These are phyloP conservation scores for Oophaga pumilio DNA, from an alignment of 2,113 vertebrate species.

Conservation along the genomic window DNA sequence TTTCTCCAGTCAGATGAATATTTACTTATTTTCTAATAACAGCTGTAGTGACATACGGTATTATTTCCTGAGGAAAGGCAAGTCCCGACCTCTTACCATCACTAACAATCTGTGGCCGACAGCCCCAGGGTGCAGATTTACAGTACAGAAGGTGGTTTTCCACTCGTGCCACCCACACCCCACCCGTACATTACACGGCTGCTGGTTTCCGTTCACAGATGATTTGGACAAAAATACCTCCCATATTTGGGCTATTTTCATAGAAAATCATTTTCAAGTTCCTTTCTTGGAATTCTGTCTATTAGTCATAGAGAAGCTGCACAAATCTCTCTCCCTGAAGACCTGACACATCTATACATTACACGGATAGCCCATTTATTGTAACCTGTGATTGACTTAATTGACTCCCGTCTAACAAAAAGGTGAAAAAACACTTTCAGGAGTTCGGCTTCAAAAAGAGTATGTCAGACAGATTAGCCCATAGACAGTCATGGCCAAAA, in stretches of 20 bases:
- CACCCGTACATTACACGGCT: background rate
- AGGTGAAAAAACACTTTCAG: no score
- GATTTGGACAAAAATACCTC: background rate
- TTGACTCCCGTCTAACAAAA: no score
- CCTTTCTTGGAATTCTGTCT: background rate
- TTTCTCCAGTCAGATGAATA: no score
- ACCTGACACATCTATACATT: no score
- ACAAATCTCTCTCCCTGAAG: background rate
- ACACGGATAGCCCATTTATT: no score
- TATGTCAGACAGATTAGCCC: no score
- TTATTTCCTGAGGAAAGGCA: background rate
- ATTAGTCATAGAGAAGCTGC: background rate
- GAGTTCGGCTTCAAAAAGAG: no score
- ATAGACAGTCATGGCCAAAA: no score
- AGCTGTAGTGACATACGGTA: background rate
- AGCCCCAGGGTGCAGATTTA: background rate
- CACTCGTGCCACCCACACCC: background rate
- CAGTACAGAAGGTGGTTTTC: background rate
- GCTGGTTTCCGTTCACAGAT: background rate
- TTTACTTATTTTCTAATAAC: background rate
- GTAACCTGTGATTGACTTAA: no score
- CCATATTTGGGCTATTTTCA: background rate
- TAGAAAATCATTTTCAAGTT: background rate
- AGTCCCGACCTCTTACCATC: background rate
- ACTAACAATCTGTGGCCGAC: background rate